Percentiles rank a stretch among this genome's conserved stretches.
These are phyloP conservation scores for Unio pictorum DNA, from an alignment of 2,888 invertebrate genomes.

Conservation along the genomic window DNA sequence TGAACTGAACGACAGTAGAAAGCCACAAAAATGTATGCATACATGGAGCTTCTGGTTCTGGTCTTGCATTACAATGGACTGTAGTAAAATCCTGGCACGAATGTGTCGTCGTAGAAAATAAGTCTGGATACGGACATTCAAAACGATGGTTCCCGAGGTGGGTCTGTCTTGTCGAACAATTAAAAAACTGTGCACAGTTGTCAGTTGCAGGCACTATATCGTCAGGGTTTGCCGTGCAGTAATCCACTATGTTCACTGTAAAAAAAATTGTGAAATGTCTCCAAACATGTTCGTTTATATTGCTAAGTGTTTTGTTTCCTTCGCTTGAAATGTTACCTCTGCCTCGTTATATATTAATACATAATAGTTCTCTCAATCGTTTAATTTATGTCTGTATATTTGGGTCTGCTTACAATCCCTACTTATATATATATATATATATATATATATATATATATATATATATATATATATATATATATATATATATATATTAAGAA, in stretches of 20 bases:
- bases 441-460: too few relatives aligned
- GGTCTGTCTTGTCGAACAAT: slow-evolving; percentile 19
- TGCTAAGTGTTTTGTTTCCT: too few relatives aligned
- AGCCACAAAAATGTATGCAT: slow-evolving; percentile 13
- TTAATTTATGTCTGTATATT: too few relatives aligned
- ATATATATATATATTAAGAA: too few relatives aligned
- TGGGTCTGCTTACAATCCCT: too few relatives aligned
- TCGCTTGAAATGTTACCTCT: too few relatives aligned
- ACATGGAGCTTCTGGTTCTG: slow-evolving; percentile 48
- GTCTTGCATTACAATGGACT: slow-evolving; percentile 40
- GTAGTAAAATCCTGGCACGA: slow-evolving; percentile 37
- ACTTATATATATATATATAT: too few relatives aligned
- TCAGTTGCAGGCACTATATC: slow-evolving; percentile 24
- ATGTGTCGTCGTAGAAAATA: slow-evolving; percentile 36
- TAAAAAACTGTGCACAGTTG: slow-evolving; percentile 36
- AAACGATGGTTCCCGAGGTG: slow-evolving; percentile 8
- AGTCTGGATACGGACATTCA: slow-evolving; percentile 53
- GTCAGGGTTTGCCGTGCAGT: slow-evolving; percentile 31
- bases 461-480: too few relatives aligned
- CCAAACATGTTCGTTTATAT: too few relatives aligned
- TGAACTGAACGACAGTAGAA: too few relatives aligned
- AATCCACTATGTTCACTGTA: slow-evolving; percentile 34
- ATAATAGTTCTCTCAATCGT: too few relatives aligned
- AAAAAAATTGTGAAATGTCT: not conserved
- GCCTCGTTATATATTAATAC: too few relatives aligned